Evolutionary conservation across 2,888 invertebrate genomes (phyloP).

Genomic region (Lumbricus terrestris): DNA sequence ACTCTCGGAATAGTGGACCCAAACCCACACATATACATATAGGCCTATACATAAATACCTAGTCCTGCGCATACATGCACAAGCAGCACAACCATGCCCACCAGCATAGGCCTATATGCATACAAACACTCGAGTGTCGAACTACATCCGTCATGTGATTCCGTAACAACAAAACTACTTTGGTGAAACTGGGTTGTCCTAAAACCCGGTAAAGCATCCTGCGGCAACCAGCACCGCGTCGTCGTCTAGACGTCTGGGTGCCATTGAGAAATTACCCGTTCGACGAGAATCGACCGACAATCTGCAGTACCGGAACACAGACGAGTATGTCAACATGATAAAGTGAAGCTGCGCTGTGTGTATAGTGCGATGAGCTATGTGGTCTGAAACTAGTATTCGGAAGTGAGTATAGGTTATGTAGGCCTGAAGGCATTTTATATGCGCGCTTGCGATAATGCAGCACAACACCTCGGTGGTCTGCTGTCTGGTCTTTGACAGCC

Average conservation of each 20-base stretch:
- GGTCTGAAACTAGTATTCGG: neutral
- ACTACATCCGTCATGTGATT: neutral
- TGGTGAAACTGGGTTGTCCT: neutral
- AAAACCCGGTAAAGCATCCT: neutral
- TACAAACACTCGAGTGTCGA: neutral
- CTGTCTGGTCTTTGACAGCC: neutral
- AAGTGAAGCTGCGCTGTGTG: neutral
- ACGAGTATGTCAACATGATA: neutral
- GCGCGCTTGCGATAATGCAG: neutral
- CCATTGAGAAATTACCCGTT: neutral
- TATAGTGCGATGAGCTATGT: neutral
- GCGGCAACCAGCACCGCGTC: neutral
- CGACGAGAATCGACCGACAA: neutral
- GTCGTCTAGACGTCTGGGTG: neutral
- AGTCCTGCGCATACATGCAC: too few relatives aligned
- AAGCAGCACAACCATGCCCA: too few relatives aligned
- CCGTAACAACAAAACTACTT: neutral
- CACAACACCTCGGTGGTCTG: neutral
- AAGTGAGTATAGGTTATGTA: neutral
- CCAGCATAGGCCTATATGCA: too few relatives aligned
- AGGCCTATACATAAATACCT: too few relatives aligned
- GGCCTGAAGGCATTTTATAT: neutral
- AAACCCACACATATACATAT: too few relatives aligned
- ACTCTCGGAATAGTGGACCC: too few relatives aligned
- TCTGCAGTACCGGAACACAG: neutral